Base-by-base conservation (phyloP, 2,113 vertebrate genomes). In the Zosterops japonicus region DNA sequence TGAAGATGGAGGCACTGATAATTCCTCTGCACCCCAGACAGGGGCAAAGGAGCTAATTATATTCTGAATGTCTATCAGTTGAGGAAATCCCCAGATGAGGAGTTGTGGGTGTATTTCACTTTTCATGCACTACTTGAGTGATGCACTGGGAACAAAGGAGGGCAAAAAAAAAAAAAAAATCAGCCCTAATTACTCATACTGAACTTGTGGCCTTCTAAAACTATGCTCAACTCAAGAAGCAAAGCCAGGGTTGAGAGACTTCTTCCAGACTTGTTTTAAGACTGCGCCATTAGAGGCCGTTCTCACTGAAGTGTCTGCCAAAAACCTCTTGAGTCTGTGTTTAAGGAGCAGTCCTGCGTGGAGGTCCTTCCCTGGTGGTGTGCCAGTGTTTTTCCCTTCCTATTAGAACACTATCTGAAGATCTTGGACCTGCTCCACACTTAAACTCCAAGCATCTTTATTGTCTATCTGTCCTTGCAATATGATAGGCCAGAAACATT, bases 21-120 rank as follows among this genome's bases (percentile, higher is more conserved):
- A 86, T 36, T 85, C 50, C 71, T 70, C 44, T 72, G 82, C 23
- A 67, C 59, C 68, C 39, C 79, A 74, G 69, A 87, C 20, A 81
- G 68, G 57, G 76, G 79, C 79, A 89, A 78, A 89, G 31, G 53
- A 86, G 36, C 64, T 93, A 94, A 89, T 85, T 95, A 83, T 60
- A 87, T 36, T 53, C 15, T 27, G 33, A 64, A 52, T 61, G 46
- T 89, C 1, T 76, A 83, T 72, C 91, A 55, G 57, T 83, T 95
- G 87, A 94, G 91, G 87, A 96, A 96, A 88, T 96, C 92, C 96
- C 95, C 92, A 87, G 18, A 86, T 83, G 47, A 59, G 35, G 46
- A 82, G 52, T 19, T 96, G 93, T 83, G 85, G 93, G 92, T 92
- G 60, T 92, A 46, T 93, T 93, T 94, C 83, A 84, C 88, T 93